Percentiles rank a stretch among this genome's conserved stretches.
Conservation (phyloP, 2,797 vertebrate species). For the Neosilurus hyrtlii region DNA sequence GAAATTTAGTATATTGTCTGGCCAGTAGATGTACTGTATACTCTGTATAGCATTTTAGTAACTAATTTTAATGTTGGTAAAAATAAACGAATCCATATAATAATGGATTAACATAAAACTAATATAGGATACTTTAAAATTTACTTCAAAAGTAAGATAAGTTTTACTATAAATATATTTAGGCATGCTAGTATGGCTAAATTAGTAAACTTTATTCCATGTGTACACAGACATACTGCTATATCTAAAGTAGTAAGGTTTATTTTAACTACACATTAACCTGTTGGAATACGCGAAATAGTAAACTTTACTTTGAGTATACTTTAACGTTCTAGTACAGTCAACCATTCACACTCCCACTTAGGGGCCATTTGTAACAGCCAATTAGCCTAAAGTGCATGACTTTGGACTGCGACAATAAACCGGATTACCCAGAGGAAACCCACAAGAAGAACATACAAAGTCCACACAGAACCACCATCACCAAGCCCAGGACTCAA, state of each 20-base stretch:
- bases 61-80: not conserved
- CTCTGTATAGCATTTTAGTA: not conserved
- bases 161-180: not conserved
- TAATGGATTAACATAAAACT: not conserved
- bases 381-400: no score
- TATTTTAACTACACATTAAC: no score
- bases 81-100: not conserved
- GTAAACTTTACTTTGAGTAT: not conserved
- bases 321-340: not conserved
- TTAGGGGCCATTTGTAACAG: no score
- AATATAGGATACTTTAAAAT: not conserved
- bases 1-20: no score
- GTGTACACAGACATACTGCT: not conserved
- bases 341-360: no score
- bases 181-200: not conserved
- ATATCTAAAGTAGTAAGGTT: not conserved
- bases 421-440: no score
- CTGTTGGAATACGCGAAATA: not conserved
- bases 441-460: no score
- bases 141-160: not conserved
- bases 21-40: no score
- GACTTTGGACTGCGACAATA: no score
- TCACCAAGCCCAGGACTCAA: no score
- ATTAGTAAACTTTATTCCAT: not conserved
- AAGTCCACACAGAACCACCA: no score